Conservation (phyloP, 1,140 invertebrate genomes). For the Drosophila suzukii region DNA sequence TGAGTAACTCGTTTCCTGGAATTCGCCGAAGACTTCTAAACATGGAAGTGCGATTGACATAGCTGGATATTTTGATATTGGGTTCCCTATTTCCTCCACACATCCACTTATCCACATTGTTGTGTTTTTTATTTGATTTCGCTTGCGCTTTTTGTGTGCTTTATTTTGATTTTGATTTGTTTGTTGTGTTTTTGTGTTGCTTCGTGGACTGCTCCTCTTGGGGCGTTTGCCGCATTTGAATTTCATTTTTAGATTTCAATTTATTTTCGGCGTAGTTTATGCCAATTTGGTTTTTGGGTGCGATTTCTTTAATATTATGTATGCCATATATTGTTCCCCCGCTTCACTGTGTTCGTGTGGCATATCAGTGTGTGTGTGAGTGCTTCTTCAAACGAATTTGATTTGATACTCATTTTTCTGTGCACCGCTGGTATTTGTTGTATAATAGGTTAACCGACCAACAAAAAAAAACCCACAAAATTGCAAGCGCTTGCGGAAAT, state of each 20-base stretch:
- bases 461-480: constrained; percentile 10
- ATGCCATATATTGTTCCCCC: constrained; percentile 62
- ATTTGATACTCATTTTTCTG: constrained; percentile 58
- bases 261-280: constrained; percentile 79
- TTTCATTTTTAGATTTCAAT: constrained; percentile 79
- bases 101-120: constrained; percentile 16
- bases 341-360: not conserved
- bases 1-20: not conserved
- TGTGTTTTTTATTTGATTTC: constrained; percentile 35
- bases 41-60: constrained; percentile 16
- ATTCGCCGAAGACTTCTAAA: not conserved
- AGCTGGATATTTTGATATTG: constrained; percentile 16
- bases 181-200: constrained; percentile 48
- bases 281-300: constrained; percentile 77
- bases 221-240: constrained; percentile 64
- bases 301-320: constrained; percentile 78
- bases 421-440: constrained; percentile 36
- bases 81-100: constrained; percentile 19
- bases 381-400: constrained; percentile 65
- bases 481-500: constrained; percentile 43
- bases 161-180: constrained; percentile 53
- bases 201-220: constrained; percentile 32
- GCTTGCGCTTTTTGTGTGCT: constrained; percentile 26
- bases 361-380: constrained; percentile 13
- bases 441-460: constrained; percentile 47